Evolutionary conservation across 2,113 vertebrate genomes (phyloP).

Genomic region (Anguilla japonica): DNA sequence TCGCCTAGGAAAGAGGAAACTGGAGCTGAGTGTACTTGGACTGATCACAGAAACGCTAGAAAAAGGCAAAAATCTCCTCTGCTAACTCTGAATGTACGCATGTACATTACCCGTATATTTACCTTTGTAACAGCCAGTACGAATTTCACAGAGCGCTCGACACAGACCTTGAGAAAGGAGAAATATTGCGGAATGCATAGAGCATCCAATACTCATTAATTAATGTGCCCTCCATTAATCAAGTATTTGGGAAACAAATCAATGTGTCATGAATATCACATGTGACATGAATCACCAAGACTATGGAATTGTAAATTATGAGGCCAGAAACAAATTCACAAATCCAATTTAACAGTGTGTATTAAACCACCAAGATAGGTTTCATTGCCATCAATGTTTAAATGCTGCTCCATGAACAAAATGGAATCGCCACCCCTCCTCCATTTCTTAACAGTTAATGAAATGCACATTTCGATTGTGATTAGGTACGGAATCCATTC

Average conservation of each 20-base stretch:
- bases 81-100: neutral
- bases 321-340: neutral
- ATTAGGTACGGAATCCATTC: slow-evolving; percentile 1
- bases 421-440: neutral
- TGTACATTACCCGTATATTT: neutral
- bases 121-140: neutral
- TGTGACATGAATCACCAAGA: neutral
- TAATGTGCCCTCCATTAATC: neutral
- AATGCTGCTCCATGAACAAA: neutral
- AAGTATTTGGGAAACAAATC: slow-evolving; percentile 1
- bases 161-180: neutral
- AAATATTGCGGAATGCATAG: neutral
- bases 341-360: neutral
- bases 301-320: neutral
- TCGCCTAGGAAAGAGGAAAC: neutral
- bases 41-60: neutral
- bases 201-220: neutral
- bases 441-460: neutral
- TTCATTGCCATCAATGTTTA: neutral
- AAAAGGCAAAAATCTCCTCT: neutral
- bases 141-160: neutral
- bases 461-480: neutral
- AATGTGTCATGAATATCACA: neutral
- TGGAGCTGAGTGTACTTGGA: neutral
- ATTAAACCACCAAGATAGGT: neutral